phyloP scores from a whole-genome alignment of 2,888 invertebrate species.

The Dicycla oo region DNA sequence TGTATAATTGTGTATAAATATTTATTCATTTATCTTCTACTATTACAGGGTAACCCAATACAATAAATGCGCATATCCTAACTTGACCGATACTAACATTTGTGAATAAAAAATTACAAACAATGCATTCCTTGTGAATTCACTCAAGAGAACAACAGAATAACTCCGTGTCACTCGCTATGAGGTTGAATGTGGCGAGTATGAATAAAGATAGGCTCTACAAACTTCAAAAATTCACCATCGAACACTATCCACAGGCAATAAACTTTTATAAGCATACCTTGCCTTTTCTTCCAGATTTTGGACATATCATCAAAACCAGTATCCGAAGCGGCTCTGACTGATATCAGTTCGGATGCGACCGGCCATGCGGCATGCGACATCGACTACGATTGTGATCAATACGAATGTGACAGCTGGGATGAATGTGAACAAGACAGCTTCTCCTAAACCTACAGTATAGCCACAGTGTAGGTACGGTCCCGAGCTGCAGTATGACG shows the following conservation, averaged over 20 bases:
- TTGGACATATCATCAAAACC: conserved; percentile 89
- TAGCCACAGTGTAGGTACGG: background rate
- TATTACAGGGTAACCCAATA: no score
- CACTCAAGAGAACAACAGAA: no score
- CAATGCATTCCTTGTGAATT: no score
- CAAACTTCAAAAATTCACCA: background rate
- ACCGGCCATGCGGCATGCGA: conserved; percentile 89
- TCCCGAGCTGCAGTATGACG: background rate
- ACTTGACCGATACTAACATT: no score
- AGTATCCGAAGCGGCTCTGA: conserved; percentile 87
- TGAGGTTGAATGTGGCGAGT: no score
- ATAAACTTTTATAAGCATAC: background rate
- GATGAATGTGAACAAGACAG: conserved; percentile 90
- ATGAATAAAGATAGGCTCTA: background rate
- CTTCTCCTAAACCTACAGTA: conserved; percentile 81
- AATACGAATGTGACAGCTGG: conserved; percentile 89
- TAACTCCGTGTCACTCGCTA: no score
- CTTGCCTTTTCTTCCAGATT: conserved; percentile 74
- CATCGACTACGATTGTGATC: conserved; percentile 89
- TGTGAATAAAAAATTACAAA: no score
- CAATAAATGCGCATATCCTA: no score
- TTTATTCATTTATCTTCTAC: no score
- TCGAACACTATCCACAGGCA: background rate
- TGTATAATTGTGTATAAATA: no score
- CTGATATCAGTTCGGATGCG: conserved; percentile 89